Conservation (phyloP, 2,888 invertebrate genomes). For the Drosophila prolongata region DNA sequence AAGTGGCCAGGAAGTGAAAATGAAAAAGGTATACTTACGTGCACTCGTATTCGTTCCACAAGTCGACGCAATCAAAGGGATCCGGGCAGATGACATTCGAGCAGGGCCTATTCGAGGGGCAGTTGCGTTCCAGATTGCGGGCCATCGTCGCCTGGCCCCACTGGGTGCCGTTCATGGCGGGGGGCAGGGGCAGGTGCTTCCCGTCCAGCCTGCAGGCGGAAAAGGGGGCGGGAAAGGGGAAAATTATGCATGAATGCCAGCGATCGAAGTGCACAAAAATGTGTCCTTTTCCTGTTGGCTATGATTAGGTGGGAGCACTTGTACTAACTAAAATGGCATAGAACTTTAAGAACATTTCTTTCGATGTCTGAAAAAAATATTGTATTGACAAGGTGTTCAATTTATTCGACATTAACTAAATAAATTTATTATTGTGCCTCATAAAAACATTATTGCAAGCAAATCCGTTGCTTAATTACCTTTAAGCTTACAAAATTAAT, state of each 20-base stretch:
- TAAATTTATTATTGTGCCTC: too few species aligned
- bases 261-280: neutral
- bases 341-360: neutral
- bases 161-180: conserved; percentile 96
- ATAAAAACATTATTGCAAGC: too few species aligned
- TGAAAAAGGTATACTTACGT: conserved; percentile 89
- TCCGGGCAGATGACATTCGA: conserved; percentile 96
- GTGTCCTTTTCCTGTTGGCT: neutral
- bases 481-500: too few species aligned
- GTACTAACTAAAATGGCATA: too few species aligned
- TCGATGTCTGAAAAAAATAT: too few species aligned
- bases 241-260: conserved; percentile 19
- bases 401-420: too few species aligned
- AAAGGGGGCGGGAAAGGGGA: neutral
- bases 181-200: conserved; percentile 96
- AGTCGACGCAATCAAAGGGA: conserved; percentile 97
- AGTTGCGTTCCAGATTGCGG: conserved; percentile 94
- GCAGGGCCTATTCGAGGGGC: conserved; percentile 97
- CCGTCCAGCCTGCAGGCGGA: conserved; percentile 90
- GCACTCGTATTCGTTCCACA: conserved; percentile 99
- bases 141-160: conserved; percentile 98
- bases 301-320: neutral
- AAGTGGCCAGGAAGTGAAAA: neutral
- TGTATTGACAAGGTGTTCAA: too few species aligned
- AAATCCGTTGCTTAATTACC: too few species aligned